Percentiles rank a stretch among this genome's conserved stretches.
These are phyloP conservation scores for Sebastes fasciatus DNA, from an alignment of 2,113 vertebrate genomes.

Conservation along the genomic window DNA sequence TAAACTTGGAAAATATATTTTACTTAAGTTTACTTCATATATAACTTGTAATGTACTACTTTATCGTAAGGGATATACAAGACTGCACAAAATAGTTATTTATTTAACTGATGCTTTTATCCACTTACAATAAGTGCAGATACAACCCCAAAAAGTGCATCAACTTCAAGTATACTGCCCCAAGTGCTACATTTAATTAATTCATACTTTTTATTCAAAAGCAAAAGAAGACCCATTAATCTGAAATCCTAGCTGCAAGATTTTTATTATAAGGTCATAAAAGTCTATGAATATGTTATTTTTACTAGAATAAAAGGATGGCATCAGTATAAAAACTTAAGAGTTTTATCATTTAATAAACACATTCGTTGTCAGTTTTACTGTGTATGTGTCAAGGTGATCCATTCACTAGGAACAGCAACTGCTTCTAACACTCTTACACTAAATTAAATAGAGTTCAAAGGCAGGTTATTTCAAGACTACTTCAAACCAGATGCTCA, in stretches of 20 bases:
- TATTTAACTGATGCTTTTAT: neutral
- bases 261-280: neutral
- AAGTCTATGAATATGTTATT: neutral
- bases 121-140: neutral
- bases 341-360: neutral
- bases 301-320: neutral
- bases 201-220: neutral
- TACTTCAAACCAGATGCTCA: constrained; percentile 7
- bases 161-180: neutral
- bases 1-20: no score
- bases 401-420: neutral
- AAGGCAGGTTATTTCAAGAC: neutral
- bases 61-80: neutral
- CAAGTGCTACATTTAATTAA: neutral
- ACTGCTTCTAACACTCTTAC: neutral
- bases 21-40: no score
- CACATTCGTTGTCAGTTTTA: neutral
- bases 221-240: neutral
- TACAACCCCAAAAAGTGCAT: neutral
- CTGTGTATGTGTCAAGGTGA: neutral
- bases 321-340: neutral
- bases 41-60: no score
- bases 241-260: neutral
- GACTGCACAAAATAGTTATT: neutral
- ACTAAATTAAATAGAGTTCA: neutral